phyloP scores from a whole-genome alignment of 2,797 vertebrate genomes.

The Cyprinella venusta region DNA sequence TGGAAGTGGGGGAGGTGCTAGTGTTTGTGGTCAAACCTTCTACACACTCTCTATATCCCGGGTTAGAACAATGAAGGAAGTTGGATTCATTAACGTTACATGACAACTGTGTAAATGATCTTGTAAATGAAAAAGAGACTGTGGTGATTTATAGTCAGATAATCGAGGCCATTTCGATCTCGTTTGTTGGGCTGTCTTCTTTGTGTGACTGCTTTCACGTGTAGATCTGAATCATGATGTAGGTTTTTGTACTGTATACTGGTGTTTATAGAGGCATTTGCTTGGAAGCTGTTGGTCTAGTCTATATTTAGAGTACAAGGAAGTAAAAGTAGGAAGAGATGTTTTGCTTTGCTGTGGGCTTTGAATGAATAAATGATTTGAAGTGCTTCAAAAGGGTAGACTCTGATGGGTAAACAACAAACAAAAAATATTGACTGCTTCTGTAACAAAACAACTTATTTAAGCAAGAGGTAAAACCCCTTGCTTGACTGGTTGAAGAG shows the following conservation, averaged over 20 bases:
- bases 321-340: not conserved
- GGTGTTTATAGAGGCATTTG: not conserved
- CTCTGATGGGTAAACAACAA: not conserved
- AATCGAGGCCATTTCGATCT: not conserved
- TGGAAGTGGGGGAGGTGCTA: constrained; percentile 30
- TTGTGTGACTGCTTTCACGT: constrained; percentile 1
- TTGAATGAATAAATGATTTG: not conserved
- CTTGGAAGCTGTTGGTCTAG: not conserved
- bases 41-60: not conserved
- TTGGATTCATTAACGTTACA: not conserved
- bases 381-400: not conserved
- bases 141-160: not conserved
- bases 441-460: no score
- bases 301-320: not conserved
- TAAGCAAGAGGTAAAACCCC: no score
- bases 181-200: not conserved
- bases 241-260: not conserved
- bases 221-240: not conserved
- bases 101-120: not conserved
- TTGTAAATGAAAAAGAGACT: not conserved
- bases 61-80: not conserved
- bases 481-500: no score
- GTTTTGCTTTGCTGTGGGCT: not conserved
- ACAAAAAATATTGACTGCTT: not conserved
- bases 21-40: constrained; percentile 8